Base-by-base conservation (phyloP, 2,888 invertebrate genomes). In the Leptinotarsa rubiginosa region DNA sequence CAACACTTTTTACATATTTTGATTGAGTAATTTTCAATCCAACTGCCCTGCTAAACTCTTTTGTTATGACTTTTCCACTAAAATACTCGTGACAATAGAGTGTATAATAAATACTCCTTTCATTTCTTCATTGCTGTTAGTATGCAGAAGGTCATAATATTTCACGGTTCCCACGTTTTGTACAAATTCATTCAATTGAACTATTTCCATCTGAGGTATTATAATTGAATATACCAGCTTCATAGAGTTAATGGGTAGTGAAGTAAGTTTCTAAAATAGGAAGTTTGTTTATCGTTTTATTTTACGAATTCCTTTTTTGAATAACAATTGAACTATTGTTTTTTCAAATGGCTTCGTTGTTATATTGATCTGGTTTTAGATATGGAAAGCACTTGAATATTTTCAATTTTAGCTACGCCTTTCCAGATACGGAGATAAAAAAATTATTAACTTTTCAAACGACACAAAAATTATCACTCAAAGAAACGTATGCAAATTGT, bases 101-200 rank as follows among this genome's bases (percentile, higher is more conserved):
- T 41, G 41, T 10, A 41, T 41, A 41, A 41, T 41, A 2, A 41
- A 41, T 41, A 41, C 41, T 41, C 3, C 41, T 41, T 41, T 41
- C 10, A 41, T 41, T 41, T 0, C 2, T 41, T 13, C n/a, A 50
- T 50, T 50, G 2, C 50, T 50, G 13, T 50, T 50, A 15, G n/a
- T 50, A 7, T 50, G 15, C 50, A 50, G n/a, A 31, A 15, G 25
- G 31, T 22, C 15, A 25, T 7, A 2, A 13, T 15, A 25, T 25
- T 31, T 31, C 13, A 22, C 7, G 62, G 13, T 62, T 62, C 31
- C 62, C 62, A 62, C 62, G 62, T 62, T 62, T 31, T 62, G 62
- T 62, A 4, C 13, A 31, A 31, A 62, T 62, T 25, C 62, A 62
- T 16, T 62, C 16, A 62, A 13, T 31, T 16, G 15, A 13, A 31